Evolutionary conservation across 2,113 vertebrate species (phyloP), one percentile per base, ranked within the genome.

Genomic region (Hippoglossus stenolepis): DNA sequence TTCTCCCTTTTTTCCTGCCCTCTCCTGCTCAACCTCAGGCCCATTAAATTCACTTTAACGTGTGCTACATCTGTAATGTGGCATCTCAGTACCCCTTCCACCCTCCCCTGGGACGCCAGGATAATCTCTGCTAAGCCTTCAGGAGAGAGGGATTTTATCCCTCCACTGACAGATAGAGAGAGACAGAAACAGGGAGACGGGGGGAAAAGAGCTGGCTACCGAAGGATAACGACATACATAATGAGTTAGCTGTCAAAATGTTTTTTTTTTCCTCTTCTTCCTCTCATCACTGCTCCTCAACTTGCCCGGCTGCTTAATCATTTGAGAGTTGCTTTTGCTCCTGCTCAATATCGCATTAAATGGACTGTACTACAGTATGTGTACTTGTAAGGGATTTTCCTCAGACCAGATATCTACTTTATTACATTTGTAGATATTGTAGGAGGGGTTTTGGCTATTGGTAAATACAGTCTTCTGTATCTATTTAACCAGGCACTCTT

Each of bases 41-140:
- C 82, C 87, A 89, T 90, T 91, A 92, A 87, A 90, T 90, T 92
- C 77, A 90, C 87, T 93, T 90, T 90, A 90, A 90, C 87, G 66
- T 91, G 79, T 79, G 80, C 77, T 92, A 85, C 90, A 91, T 91
- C 86, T 93, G 89, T 91, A 90, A 88, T 88, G 86, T 90, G 88
- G 89, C 76, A 87, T 91, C 86, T 85, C 75, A 80, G 87, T 81
- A 85, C 75, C 88, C 82, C 70, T 63, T 77, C 80, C 83, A 75
- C 74, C 79, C 77, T 89, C 88, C 88, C 79, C 71, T 49, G 83
- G 81, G 87, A 91, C 82, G 85, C 79, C 51, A 47, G 85, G 70
- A 82, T 90, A 91, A 93, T 91, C 89, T 92, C 77, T 80, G 78
- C 87, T 90, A 89, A 91, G 88, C 87, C 88, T 89, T 83, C 84